A percentile compares a stretch with the other conserved stretches of the same genome.
Conservation (phyloP, 2,113 vertebrate species). For the Plestiodon gilberti region DNA sequence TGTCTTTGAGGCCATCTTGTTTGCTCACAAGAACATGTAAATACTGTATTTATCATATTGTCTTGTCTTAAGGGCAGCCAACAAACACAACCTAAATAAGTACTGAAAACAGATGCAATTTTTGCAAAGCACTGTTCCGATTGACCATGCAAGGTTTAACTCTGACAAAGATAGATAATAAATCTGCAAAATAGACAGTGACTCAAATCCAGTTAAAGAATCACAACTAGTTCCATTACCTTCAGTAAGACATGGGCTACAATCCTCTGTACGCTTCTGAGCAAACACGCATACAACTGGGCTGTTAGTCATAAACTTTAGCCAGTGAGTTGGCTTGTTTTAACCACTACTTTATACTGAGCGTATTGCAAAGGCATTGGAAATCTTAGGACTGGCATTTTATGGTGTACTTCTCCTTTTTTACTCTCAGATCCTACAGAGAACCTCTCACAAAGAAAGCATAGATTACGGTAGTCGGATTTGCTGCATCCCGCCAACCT, state of each 20-base stretch:
- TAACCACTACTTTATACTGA: constrained; percentile 27
- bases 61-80: constrained; percentile 63
- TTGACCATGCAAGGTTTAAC: constrained; percentile 24
- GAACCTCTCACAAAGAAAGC: background rate
- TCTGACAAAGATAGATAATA: constrained; percentile 41
- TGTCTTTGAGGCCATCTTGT: constrained; percentile 57
- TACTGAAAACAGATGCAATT: constrained; percentile 49
- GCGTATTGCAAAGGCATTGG: constrained; percentile 48
- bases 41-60: constrained; percentile 63
- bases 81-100: constrained; percentile 39
- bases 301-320: background rate
- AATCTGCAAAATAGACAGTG: constrained; percentile 38
- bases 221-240: background rate
- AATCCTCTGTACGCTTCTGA: background rate
- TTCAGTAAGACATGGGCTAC: background rate
- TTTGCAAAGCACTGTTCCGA: constrained; percentile 21
- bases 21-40: constrained; percentile 62
- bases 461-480: background rate
- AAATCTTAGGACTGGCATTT: background rate
- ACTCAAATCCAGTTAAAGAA: background rate
- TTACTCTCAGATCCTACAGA: background rate
- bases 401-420: background rate
- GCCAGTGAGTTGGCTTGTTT: background rate
- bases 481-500: background rate
- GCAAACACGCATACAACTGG: background rate